Evolutionary conservation across 2,113 vertebrate genomes (phyloP).

Genomic region (Colaptes auratus): DNA sequence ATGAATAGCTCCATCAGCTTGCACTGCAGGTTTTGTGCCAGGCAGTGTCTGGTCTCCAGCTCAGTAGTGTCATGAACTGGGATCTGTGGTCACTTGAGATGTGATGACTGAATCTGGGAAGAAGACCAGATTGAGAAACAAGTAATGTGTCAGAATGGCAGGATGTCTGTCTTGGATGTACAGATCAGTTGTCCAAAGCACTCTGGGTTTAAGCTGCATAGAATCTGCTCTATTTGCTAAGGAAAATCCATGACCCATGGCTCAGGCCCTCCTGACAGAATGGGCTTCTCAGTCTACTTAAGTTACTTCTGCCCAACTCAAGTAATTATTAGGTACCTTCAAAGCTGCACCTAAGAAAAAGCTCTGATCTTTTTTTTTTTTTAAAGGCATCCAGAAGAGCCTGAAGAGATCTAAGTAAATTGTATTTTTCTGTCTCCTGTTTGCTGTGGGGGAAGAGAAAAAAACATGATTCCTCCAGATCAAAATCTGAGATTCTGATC

Average conservation of each 20-base stretch:
- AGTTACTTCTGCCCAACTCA: constrained; percentile 17
- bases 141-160: neutral
- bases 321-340: constrained; percentile 7
- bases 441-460: constrained; percentile 61
- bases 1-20: neutral
- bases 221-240: constrained; percentile 28
- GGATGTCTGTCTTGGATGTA: constrained; percentile 24
- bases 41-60: constrained; percentile 27
- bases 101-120: constrained; percentile 52
- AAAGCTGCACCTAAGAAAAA: constrained; percentile 60
- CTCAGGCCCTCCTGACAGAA: constrained; percentile 39
- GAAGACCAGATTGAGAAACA: constrained; percentile 33
- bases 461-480: constrained; percentile 61
- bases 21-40: constrained; percentile 1
- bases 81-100: constrained; percentile 32
- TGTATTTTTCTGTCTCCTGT: constrained; percentile 67
- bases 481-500: constrained; percentile 68
- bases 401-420: constrained; percentile 64
- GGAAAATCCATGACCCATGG: constrained; percentile 33
- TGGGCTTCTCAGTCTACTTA: neutral
- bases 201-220: constrained; percentile 5
- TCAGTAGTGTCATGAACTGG: constrained; percentile 10
- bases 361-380: constrained; percentile 42
- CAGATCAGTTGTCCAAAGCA: constrained; percentile 25
- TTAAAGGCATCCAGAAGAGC: constrained; percentile 63